Evolutionary conservation across 1,140 invertebrate genomes (phyloP), one percentile per base, ranked within the genome.

Genomic region (Heliconius eleuchia): DNA sequence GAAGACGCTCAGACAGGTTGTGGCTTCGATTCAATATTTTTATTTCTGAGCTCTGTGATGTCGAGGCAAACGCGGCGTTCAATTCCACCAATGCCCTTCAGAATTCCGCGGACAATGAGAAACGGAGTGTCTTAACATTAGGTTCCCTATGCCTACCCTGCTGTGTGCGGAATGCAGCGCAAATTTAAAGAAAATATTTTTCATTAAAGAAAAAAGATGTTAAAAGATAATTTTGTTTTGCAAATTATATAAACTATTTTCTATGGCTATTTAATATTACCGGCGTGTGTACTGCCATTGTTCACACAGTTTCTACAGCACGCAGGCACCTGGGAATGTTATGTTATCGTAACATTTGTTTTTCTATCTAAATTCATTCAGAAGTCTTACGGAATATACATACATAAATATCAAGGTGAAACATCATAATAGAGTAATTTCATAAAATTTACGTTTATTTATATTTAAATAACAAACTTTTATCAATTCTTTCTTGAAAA

Each of bases 331-430:
- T 75, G 74, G 74, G 74, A 75, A 75, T 75, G 52, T 39, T 27
- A 23, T 57, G 50, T 75, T 75, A 75, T 75, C 74, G 74, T 60
- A 75, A 57, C 30, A 75, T 75, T 57, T 75, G 74, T 75, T 75
- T 74, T 75, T 18, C 27, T 75, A 57, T 34, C 55, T 39, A 42
- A 57, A 60, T 75, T 52, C 30, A 75, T 74, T 74, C 73, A 57
- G 34, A 74, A 60, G 27, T 52, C 8, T 57, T 72, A 37, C 57
- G 46, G 50, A 74, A 55, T 75, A 37, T 75, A 57, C 30, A 50
- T 11, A 34, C 42, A 60, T 27, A 30, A 66, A 66, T 66, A 57
- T 60, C 74, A 75, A 75, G 74, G 73, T 55, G 13, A 30, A 74
- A 19, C 50, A 57, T 7, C 74, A 75, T 66, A 66, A 27, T 66